These are phyloP conservation scores for Helicoverpa assulta DNA, from an alignment of 2,888 invertebrate species.

Conservation along the genomic window DNA sequence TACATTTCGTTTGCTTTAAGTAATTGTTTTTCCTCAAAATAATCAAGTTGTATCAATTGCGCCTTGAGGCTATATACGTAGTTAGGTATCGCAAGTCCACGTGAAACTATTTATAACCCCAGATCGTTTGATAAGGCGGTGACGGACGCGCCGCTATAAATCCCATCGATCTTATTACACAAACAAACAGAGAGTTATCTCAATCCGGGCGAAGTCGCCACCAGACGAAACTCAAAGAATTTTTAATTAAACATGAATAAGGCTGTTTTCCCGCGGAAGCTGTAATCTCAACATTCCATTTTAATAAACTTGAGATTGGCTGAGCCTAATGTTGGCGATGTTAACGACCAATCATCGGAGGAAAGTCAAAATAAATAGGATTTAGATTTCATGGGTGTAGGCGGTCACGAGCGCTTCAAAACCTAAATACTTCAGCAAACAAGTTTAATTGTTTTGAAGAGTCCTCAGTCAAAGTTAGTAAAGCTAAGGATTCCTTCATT, in stretches of 20 bases:
- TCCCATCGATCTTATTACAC: constrained; percentile 6
- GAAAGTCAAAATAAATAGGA: constrained; percentile 17
- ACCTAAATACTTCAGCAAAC: too few relatives aligned
- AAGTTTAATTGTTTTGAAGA: too few relatives aligned
- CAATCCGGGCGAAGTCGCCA: background rate
- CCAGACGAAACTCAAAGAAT: constrained; percentile 22
- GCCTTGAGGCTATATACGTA: too few relatives aligned
- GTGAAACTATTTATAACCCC: too few relatives aligned
- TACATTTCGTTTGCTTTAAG: too few relatives aligned
- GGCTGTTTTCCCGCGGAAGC: constrained; percentile 33
- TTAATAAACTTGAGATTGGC: constrained; percentile 34
- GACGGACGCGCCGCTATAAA: constrained; percentile 6
- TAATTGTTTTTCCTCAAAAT: too few relatives aligned
- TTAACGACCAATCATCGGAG: constrained; percentile 20
- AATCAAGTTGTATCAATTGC: too few relatives aligned
- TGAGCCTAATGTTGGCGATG: constrained; percentile 15
- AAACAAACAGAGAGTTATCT: constrained; percentile 35
- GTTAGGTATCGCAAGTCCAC: too few relatives aligned
- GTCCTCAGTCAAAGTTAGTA: too few relatives aligned
- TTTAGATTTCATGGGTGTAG: constrained; percentile 2
- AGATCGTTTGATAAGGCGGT: constrained; percentile 2
- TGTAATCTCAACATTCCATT: constrained; percentile 42
- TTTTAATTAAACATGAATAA: constrained; percentile 61
- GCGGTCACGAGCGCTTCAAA: too few relatives aligned
- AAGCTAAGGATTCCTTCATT: too few relatives aligned